Evolutionary conservation across 1,140 invertebrate species (phyloP).

Genomic region (Euura lappo): DNA sequence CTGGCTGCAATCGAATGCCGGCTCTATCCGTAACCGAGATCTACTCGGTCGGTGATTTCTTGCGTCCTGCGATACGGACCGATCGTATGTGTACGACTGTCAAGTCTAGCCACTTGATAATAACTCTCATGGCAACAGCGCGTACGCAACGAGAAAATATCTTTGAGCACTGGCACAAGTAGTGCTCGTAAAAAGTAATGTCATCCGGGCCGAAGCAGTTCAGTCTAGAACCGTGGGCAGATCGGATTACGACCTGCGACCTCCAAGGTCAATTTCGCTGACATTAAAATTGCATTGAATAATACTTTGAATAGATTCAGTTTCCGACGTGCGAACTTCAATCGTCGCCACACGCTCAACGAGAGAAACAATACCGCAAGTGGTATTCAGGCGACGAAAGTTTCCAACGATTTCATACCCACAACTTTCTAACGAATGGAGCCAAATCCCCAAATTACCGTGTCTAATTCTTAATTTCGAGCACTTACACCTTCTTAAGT

Average conservation of each 20-base stretch:
- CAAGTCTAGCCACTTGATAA: not conserved
- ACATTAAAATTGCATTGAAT: not conserved
- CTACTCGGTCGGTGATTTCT: not conserved
- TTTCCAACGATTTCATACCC: not conserved
- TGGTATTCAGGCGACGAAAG: not conserved
- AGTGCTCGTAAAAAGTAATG: not conserved
- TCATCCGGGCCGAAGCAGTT: not conserved
- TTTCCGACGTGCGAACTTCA: not conserved
- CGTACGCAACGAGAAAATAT: not conserved
- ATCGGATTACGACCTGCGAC: not conserved
- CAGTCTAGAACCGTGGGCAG: not conserved
- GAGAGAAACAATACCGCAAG: not conserved
- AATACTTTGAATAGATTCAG: not conserved
- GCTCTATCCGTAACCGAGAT: not conserved
- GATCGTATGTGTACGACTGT: not conserved
- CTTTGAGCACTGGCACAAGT: not conserved
- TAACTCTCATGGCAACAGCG: not conserved
- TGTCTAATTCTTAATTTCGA: not conserved
- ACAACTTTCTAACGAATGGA: not conserved
- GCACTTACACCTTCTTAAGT: not conserved
- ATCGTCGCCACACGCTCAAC: not conserved
- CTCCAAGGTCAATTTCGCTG: not conserved
- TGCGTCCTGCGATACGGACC: not conserved
- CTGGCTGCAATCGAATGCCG: not conserved
- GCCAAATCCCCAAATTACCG: not conserved